Conservation (phyloP, 2,888 invertebrate genomes). For the Camponotus fellah region DNA sequence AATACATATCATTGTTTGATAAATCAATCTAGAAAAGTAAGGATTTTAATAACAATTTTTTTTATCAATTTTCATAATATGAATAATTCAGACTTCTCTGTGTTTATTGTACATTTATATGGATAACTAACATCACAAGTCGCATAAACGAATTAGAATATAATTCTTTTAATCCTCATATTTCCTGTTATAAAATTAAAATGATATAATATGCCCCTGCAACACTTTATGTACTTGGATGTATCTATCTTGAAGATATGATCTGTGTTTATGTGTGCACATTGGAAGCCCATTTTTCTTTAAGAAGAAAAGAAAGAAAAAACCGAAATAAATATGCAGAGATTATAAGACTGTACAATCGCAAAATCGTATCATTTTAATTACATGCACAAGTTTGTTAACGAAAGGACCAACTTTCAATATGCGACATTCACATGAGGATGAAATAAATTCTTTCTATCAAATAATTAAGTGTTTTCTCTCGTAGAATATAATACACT, state of each 20-base stretch:
- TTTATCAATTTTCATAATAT: neutral
- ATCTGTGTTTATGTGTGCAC: constrained; percentile 52
- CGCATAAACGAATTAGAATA: neutral
- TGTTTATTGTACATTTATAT: constrained; percentile 10
- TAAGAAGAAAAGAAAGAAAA: constrained; percentile 51
- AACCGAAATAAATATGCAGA: constrained; percentile 45
- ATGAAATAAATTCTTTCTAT: constrained; percentile 46
- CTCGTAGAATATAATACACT: neutral
- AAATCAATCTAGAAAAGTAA: constrained; percentile 48
- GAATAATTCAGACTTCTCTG: constrained; percentile 24
- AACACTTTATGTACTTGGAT: neutral
- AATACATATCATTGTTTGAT: constrained; percentile 6
- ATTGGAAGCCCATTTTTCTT: constrained; percentile 72
- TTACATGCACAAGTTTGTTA: constrained; percentile 58
- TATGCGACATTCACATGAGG: constrained; percentile 53
- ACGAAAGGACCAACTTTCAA: constrained; percentile 27
- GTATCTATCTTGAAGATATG: constrained; percentile 52
- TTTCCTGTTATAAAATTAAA: constrained; percentile 41
- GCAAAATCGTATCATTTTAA: constrained; percentile 21
- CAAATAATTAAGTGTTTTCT: neutral
- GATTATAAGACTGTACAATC: constrained; percentile 42
- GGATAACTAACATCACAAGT: constrained; percentile 13
- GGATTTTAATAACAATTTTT: constrained; percentile 18
- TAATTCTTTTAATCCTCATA: constrained; percentile 45
- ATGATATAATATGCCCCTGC: constrained; percentile 5